Evolutionary conservation across 1,140 invertebrate genomes (phyloP), one percentile per base, ranked within the genome.

Genomic region (Nixonia krombeini): DNA sequence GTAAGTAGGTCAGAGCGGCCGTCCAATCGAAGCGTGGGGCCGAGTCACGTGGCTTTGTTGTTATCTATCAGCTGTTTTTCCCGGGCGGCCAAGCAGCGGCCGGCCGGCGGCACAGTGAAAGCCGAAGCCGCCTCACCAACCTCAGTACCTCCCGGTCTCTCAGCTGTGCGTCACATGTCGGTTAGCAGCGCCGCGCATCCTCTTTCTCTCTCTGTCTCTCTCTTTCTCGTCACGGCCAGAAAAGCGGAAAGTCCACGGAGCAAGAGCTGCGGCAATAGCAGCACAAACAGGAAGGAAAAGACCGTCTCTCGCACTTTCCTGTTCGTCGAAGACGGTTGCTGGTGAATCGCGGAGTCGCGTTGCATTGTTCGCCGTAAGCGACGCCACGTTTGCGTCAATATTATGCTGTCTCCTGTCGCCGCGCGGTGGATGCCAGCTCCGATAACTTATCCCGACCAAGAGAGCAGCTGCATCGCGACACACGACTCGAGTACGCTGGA

Each of bases 11-110:
- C 77, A 79, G 59, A 51, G 29, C 29, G 42, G 31, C 29, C 16
- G 53, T 40, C 83, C 81, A 85, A 84, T 84, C 45, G 63, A 42
- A 9, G 53, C 57, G 41, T 66, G 62, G 52, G 72, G 68, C 71
- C 70, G 68, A 67, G 70, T 87, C 85, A 87, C 86, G 86, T 88
- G 86, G 85, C 68, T 87, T 88, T 88, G 87, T 88, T 88, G 87
- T 87, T 87, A 87, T 87, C 86, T 86, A 84, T 87, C 86, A 87
- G 86, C 86, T 87, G 85, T 86, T 86, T 82, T 79, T 75, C 79
- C 81, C 79, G 78, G 75, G 74, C 73, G 73, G 74, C 62, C 72
- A 72, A 49, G 51, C 67, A 70, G 75, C 67, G 72, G 75, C 76
- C 77, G 72, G 72, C 71, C 74, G 73, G 59, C 66, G 53, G 73